Evolutionary conservation across 1,140 invertebrate genomes (phyloP).

Genomic region (Ectropis grisescens): DNA sequence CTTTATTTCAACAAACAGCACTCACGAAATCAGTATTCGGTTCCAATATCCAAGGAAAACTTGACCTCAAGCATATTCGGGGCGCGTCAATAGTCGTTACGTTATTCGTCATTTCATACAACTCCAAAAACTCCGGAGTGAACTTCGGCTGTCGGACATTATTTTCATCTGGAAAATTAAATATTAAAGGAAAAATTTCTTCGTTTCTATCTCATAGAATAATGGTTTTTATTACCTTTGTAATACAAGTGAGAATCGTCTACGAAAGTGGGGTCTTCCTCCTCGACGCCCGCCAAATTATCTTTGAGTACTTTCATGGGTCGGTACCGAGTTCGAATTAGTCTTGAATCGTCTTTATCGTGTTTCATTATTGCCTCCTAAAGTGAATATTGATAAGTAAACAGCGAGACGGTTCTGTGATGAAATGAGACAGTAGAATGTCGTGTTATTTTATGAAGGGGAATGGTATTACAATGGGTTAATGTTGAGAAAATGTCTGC

Average conservation of each 20-base stretch:
- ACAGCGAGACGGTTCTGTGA: not conserved
- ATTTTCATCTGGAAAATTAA: conserved; percentile 36
- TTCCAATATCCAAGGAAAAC: conserved; percentile 53
- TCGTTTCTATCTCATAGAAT: no score
- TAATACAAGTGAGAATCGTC: conserved; percentile 60
- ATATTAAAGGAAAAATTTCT: no score
- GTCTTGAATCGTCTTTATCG: conserved; percentile 44
- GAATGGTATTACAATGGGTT: no score
- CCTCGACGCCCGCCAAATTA: conserved; percentile 36
- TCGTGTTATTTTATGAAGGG: not conserved
- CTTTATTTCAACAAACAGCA: conserved; percentile 3
- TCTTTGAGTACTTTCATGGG: conserved; percentile 59
- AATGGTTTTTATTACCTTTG: conserved; percentile 26
- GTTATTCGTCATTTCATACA: conserved; percentile 44
- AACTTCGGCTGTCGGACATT: conserved; percentile 45
- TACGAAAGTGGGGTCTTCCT: conserved; percentile 49
- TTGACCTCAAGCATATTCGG: conserved; percentile 39
- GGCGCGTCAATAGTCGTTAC: conserved; percentile 48
- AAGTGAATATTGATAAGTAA: conserved; percentile 7
- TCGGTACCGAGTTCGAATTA: conserved; percentile 47
- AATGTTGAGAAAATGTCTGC: no score
- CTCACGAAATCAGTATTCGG: conserved; percentile 48
- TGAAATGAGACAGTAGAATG: not conserved
- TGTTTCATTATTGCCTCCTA: conserved; percentile 42
- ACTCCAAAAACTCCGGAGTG: conserved; percentile 41